Percentiles rank a stretch among this genome's conserved stretches.
Conservation (phyloP, 2,888 invertebrate genomes). For the Archaeoteleia sp. region DNA sequence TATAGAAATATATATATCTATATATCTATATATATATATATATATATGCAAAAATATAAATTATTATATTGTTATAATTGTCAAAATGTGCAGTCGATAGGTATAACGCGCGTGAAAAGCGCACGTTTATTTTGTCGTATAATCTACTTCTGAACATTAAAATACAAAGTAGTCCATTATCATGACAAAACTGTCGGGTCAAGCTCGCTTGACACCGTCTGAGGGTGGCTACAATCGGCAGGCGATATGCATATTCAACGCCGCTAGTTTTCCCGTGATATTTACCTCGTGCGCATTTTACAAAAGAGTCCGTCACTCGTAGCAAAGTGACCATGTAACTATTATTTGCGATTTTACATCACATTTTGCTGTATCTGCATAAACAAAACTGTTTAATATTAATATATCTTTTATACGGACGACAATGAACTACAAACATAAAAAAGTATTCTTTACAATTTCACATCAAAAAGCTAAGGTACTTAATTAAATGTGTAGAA, state of each 20-base stretch:
- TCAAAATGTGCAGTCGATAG: slow-evolving; percentile 13
- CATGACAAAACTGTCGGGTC: slow-evolving; percentile 71
- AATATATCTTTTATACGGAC: no score
- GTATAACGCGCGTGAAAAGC: slow-evolving; percentile 34
- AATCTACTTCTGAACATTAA: slow-evolving; percentile 68
- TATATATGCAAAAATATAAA: no score
- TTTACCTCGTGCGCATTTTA: slow-evolving; percentile 35
- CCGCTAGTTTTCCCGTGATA: slow-evolving; percentile 62
- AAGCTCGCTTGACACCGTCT: slow-evolving; percentile 67
- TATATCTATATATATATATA: no score
- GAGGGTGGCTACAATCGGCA: slow-evolving; percentile 66
- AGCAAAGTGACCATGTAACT: slow-evolving; percentile 44
- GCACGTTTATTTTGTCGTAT: slow-evolving; percentile 62
- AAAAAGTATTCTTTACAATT: no score
- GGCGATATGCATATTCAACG: slow-evolving; percentile 68
- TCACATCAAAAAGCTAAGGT: no score
- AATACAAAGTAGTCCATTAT: slow-evolving; percentile 72
- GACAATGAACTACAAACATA: no score
- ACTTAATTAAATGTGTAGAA: no score
- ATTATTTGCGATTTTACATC: slow-evolving; percentile 28
- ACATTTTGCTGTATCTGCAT: not conserved
- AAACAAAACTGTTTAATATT: no score
- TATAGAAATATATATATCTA: no score
- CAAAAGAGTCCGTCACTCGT: slow-evolving; percentile 47
- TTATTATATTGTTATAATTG: no score